Evolutionary conservation across 2,797 vertebrate species (phyloP).

Genomic region (Todus mexicanus): DNA sequence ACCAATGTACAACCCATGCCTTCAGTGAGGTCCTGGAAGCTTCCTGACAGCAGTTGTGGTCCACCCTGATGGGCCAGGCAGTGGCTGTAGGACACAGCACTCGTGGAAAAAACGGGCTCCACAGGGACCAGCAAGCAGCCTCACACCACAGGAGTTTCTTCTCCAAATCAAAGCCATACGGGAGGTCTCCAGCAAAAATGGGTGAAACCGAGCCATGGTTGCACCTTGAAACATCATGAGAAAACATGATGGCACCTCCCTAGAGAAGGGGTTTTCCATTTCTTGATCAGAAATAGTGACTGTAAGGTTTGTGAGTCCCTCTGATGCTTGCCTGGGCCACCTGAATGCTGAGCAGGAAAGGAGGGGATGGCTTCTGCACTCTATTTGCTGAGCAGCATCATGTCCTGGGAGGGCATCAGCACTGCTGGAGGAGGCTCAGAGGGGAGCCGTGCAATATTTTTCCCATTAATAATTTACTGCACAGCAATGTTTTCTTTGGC

Average conservation of each 20-base stretch:
- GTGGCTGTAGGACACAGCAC: background rate
- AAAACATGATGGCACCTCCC: background rate
- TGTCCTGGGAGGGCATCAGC: background rate
- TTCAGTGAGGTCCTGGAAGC: background rate
- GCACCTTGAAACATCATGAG: background rate
- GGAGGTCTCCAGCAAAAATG: background rate
- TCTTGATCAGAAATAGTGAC: background rate
- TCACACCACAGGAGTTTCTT: background rate
- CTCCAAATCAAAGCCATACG: background rate
- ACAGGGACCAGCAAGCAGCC: background rate
- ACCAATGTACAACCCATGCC: rapidly evolving
- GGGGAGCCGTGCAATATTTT: background rate
- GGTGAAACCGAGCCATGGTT: background rate
- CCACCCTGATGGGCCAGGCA: background rate
- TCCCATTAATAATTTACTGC: background rate
- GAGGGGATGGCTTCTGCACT: background rate
- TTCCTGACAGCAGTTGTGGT: background rate
- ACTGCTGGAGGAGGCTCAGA: background rate
- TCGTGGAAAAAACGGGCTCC: background rate
- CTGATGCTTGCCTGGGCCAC: background rate
- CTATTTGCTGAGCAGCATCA: background rate
- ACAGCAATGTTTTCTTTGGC: background rate
- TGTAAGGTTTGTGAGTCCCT: background rate
- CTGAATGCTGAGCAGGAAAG: background rate
- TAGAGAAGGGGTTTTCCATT: background rate